Conservation (phyloP, 2,113 vertebrate genomes). For the Caranx melampygus region DNA sequence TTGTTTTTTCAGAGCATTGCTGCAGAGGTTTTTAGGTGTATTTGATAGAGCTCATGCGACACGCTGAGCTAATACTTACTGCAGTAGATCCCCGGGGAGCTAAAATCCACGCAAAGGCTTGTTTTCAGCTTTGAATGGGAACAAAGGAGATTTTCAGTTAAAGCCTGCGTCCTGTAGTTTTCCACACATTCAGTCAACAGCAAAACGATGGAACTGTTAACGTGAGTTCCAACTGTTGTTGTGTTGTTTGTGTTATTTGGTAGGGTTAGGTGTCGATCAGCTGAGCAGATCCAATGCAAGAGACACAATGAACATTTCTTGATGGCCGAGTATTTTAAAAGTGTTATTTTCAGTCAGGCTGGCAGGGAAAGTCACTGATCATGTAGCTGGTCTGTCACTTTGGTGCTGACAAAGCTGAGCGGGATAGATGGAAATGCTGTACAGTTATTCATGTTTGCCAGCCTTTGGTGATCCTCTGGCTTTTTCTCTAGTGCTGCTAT, state of each 20-base stretch:
- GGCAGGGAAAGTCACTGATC: neutral
- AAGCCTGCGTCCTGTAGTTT: constrained; percentile 5
- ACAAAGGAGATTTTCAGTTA: neutral
- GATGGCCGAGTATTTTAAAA: neutral
- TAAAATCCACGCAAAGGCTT: neutral
- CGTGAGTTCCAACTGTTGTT: neutral
- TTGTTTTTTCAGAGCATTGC: constrained; percentile 15
- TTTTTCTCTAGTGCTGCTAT: neutral
- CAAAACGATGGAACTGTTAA: neutral
- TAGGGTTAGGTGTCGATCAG: too few relatives aligned
- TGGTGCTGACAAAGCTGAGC: neutral
- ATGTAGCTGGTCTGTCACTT: neutral
- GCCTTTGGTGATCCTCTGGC: neutral
- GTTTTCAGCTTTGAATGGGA: neutral
- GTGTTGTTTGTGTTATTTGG: neutral
- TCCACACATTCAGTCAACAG: neutral
- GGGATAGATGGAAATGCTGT: neutral
- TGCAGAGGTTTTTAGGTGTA: constrained; percentile 1
- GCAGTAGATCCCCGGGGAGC: neutral
- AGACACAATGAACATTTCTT: neutral
- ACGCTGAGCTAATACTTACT: neutral
- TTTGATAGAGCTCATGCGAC: constrained; percentile 14
- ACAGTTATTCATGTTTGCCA: neutral
- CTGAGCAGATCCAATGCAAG: neutral
- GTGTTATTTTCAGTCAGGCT: neutral